A percentile compares a stretch with the other conserved stretches of the same genome.
These are phyloP conservation scores for Gonocerus acuteangulatus DNA, from an alignment of 2,888 invertebrate genomes.

Conservation along the genomic window DNA sequence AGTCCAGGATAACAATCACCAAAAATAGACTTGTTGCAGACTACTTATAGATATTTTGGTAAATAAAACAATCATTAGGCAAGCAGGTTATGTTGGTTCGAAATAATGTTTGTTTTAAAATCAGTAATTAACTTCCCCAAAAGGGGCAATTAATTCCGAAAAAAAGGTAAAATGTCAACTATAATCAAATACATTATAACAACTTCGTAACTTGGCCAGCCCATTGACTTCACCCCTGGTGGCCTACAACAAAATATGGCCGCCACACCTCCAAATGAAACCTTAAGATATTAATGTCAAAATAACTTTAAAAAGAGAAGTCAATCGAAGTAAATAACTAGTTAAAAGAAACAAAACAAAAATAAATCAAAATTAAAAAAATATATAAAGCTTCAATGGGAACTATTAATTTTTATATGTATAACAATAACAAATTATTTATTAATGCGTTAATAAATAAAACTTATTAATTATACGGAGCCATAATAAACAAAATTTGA, in stretches of 20 bases:
- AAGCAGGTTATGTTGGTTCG: slow-evolving; percentile 2
- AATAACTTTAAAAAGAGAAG: too few relatives aligned
- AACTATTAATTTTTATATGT: too few relatives aligned
- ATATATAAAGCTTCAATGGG: too few relatives aligned
- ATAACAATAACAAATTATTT: too few relatives aligned
- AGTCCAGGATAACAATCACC: slow-evolving; percentile 19
- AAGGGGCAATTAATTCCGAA: too few relatives aligned
- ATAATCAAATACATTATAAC: neutral
- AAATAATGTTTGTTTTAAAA: neutral
- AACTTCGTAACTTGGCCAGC: slow-evolving; percentile 29
- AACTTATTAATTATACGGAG: too few relatives aligned
- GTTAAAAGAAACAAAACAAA: too few relatives aligned
- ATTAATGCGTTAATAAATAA: too few relatives aligned
- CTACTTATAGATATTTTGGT: slow-evolving; percentile 27
- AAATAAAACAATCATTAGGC: slow-evolving; percentile 21
- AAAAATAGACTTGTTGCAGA: slow-evolving; percentile 25
- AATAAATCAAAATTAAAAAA: too few relatives aligned
- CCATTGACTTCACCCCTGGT: slow-evolving; percentile 38
- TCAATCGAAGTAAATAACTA: too few relatives aligned
- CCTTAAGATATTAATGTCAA: neutral
- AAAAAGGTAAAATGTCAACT: too few relatives aligned
- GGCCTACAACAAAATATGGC: slow-evolving; percentile 41
- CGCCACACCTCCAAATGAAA: slow-evolving; percentile 40
- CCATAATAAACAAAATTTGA: too few relatives aligned
- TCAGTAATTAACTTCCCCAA: neutral